phyloP scores from a whole-genome alignment of 2,888 invertebrate species.

The Andrena hattorfiana region DNA sequence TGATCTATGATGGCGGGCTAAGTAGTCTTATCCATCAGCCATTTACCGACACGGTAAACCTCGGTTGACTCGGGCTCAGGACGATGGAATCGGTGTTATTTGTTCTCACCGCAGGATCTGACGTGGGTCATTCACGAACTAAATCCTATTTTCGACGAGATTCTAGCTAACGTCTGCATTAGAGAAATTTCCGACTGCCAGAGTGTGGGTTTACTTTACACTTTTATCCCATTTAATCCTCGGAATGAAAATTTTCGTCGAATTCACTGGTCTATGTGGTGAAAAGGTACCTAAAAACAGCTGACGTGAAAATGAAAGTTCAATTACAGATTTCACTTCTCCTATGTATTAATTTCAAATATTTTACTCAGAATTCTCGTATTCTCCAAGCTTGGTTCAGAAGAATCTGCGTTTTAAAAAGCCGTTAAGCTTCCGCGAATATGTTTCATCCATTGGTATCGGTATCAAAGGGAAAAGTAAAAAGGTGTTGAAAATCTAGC shows the following conservation, averaged over 20 bases:
- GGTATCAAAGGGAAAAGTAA: not conserved
- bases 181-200: not conserved
- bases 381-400: not conserved
- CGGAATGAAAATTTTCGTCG: not conserved
- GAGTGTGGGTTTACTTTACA: not conserved
- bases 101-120: constrained; percentile 67
- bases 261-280: too few relatives aligned
- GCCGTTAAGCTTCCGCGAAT: not conserved
- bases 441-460: not conserved
- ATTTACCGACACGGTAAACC: constrained; percentile 71
- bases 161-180: not conserved
- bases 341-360: not conserved
- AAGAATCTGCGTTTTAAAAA: not conserved
- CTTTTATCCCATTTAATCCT: not conserved
- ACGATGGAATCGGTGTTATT: constrained; percentile 76
- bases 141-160: constrained; percentile 36
- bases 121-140: constrained; percentile 53
- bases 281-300: too few relatives aligned
- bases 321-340: too few relatives aligned
- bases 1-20: constrained; percentile 74
- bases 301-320: too few relatives aligned
- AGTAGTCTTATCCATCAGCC: constrained; percentile 78
- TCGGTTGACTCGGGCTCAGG: constrained; percentile 69
- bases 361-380: not conserved
- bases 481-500: not conserved